Evolutionary conservation across 2,888 invertebrate genomes (phyloP).

Genomic region (Brachycybe producta): DNA sequence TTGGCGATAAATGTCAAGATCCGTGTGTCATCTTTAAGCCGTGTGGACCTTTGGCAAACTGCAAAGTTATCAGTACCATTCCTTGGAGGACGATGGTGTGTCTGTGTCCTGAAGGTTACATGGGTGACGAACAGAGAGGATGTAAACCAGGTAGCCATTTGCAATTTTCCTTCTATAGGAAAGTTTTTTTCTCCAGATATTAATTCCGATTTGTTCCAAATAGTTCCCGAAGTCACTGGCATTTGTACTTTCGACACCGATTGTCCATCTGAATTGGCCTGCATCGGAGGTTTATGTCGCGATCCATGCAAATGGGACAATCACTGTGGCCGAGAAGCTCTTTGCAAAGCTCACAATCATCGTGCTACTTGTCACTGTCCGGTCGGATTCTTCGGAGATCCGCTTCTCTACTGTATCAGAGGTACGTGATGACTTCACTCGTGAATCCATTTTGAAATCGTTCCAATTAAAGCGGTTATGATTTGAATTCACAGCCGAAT

Average conservation of each 20-base stretch:
- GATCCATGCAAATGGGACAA: conserved; percentile 22
- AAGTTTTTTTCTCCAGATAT: not conserved
- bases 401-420: conserved; percentile 28
- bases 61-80: conserved; percentile 66
- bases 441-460: not conserved
- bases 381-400: conserved; percentile 30
- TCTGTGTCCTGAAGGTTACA: conserved; percentile 34
- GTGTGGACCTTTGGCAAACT: conserved; percentile 31
- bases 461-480: conserved; percentile 4
- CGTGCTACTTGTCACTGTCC: conserved; percentile 32
- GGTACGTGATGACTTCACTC: conserved; percentile 1
- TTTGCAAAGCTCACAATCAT: conserved; percentile 28
- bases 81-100: conserved; percentile 82
- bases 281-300: conserved; percentile 20
- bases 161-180: too few relatives aligned
- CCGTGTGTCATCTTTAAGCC: conserved; percentile 31
- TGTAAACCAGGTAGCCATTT: conserved; percentile 20
- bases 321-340: conserved; percentile 45
- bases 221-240: conserved; percentile 17
- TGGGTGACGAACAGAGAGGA: conserved; percentile 21
- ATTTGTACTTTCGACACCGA: conserved; percentile 20
- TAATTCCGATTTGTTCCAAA: not conserved
- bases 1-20: conserved; percentile 66
- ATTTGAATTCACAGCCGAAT: conserved; percentile 20
- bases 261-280: conserved; percentile 20